Evolutionary conservation across 2,113 vertebrate species (phyloP).

Genomic region (Oophaga pumilio): DNA sequence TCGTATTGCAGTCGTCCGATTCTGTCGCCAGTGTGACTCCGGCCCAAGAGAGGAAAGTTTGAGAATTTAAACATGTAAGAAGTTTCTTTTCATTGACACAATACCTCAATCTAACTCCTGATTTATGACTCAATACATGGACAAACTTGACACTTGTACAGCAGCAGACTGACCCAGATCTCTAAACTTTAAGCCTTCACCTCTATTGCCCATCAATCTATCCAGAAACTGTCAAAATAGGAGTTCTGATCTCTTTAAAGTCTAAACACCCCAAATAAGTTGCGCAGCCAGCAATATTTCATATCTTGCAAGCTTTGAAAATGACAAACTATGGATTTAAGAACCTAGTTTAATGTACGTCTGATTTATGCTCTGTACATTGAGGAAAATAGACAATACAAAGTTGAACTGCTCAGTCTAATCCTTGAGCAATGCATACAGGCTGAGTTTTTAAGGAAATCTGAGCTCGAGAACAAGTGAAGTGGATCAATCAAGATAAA

Average conservation of each 20-base stretch:
- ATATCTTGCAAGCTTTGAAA: background rate
- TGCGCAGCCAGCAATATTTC: background rate
- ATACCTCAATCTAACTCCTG: too few species aligned
- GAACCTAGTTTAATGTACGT: background rate
- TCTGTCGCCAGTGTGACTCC: too few species aligned
- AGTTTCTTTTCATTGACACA: too few species aligned
- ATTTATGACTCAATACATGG: too few species aligned
- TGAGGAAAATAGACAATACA: constrained; percentile 11
- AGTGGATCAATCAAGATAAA: constrained; percentile 49
- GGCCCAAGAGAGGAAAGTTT: too few species aligned
- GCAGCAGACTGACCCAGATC: too few species aligned
- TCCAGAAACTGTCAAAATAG: background rate
- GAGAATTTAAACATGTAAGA: too few species aligned
- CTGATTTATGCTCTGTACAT: constrained; percentile 18
- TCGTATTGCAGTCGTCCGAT: too few species aligned
- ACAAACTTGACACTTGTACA: too few species aligned
- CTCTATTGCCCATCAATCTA: too few species aligned
- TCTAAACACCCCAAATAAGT: background rate
- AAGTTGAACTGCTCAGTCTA: constrained; percentile 17
- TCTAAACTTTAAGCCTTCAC: too few species aligned
- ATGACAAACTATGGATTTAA: background rate
- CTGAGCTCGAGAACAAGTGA: constrained; percentile 30
- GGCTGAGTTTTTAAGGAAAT: constrained; percentile 26
- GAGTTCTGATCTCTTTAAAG: background rate
- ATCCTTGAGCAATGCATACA: constrained; percentile 25